phyloP scores from a whole-genome alignment of 2,797 vertebrate genomes.

The Coilia nasus region DNA sequence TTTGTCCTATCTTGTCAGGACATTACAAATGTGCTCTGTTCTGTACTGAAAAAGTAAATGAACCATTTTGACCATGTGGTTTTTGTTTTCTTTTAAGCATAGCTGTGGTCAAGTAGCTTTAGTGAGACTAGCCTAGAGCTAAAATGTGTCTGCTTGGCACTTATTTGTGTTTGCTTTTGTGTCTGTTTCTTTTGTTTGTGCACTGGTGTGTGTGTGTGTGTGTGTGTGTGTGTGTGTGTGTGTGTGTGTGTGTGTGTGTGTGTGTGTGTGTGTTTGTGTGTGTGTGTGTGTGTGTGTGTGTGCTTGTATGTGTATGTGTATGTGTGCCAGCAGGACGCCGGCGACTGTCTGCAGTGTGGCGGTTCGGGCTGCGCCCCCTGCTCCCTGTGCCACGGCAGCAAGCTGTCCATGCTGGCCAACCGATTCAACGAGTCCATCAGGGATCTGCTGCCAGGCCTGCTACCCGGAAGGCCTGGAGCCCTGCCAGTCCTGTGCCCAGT shows the following conservation, averaged over 20 bases:
- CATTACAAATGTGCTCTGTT: background rate
- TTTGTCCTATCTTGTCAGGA: background rate
- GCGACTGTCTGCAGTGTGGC: conserved; percentile 83
- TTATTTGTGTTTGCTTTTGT: background rate
- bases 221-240: conserved; percentile 38
- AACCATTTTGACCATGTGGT: background rate
- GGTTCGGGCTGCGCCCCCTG: conserved; percentile 90
- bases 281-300: too few species aligned
- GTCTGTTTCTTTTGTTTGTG: background rate
- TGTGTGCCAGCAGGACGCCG: conserved; percentile 65
- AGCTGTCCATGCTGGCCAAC: conserved; percentile 97
- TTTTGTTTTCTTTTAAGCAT: background rate
- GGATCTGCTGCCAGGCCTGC: conserved; percentile 90
- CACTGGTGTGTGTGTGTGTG: conserved; percentile 31
- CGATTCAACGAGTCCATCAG: conserved; percentile 94
- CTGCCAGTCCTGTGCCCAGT: conserved; percentile 84
- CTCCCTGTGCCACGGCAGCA: conserved; percentile 96
- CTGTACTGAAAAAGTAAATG: background rate
- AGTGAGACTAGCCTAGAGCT: background rate
- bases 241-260: too few species aligned
- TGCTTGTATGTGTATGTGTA: too few species aligned
- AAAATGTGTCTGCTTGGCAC: background rate
- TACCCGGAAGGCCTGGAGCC: conserved; percentile 87
- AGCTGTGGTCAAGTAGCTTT: background rate
- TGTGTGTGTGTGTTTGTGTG: background rate